Evolutionary conservation across 2,888 invertebrate genomes (phyloP), one percentile per base, ranked within the genome.

Genomic region (Pandemis heparana): DNA sequence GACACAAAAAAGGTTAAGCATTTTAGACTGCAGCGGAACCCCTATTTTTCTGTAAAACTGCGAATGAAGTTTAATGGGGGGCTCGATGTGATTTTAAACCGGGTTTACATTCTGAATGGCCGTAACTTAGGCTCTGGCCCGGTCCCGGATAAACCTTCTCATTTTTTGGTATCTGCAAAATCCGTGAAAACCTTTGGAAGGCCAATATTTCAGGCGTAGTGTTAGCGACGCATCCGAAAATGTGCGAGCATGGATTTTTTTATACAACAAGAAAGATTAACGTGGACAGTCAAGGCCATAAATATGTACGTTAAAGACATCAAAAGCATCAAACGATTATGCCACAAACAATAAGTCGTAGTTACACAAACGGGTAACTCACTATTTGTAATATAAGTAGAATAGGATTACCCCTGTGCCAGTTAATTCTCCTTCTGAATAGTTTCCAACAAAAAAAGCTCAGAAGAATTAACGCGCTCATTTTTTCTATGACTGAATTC

Each of bases 141-240:
- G 43, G 62, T 39, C 73, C 63, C 63, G 41, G 68, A 59, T 69
- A 73, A 73, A 63, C 63, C 73, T 39, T 48, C 68, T 68, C 68
- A 73, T 73, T 73, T 73, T 73, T 73, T 69, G 73, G 73, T 68
- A 69, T 68, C 63, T 73, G 68, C 23, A 63, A 69, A 68, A 63
- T 68, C 66, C 62, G 9, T 43, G 32, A 23, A 32, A 46, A 39
- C 53, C 18, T 51, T n/a, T 16, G n/a, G 23, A 18, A 7, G 43
- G 8, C 39, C 63, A 43, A 68, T 73, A 73, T 68, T 73, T 73
- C 72, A 73, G 62, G 60, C 61, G 56, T 72, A 53, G 46, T 62
- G 16, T n/a, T 53, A 59, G 39, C 48, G 53, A 63, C 48, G 46
- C 48, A 63, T 46, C 16, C 23, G 1, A n/a, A n/a, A 32, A 48